Conservation (phyloP, 2,888 invertebrate genomes). For the Caradrina kadenii region DNA sequence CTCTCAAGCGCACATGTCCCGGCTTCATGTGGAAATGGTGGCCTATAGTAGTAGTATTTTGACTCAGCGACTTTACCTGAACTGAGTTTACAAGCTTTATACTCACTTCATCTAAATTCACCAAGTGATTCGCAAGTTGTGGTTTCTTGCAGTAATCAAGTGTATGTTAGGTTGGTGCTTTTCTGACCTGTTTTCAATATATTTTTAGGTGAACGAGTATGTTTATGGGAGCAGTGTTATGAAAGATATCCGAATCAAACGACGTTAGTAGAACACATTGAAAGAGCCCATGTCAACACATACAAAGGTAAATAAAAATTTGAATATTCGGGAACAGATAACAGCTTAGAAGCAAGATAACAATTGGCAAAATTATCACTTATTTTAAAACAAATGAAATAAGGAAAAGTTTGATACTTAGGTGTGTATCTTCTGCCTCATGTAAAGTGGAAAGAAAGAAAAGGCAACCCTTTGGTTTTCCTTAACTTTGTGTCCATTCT, state of each 20-base stretch:
- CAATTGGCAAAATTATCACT: neutral
- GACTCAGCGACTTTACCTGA: no score
- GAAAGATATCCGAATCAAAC: conserved; percentile 94
- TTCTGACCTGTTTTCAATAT: neutral
- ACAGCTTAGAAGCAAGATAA: conserved; percentile 2
- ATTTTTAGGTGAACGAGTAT: conserved; percentile 88
- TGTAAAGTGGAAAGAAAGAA: no score
- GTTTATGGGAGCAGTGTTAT: conserved; percentile 97
- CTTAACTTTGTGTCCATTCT: no score
- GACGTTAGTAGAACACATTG: conserved; percentile 95
- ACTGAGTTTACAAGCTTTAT: neutral
- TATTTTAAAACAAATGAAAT: neutral
- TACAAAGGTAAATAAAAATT: conserved; percentile 92
- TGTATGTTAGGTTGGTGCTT: neutral
- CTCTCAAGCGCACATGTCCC: neutral
- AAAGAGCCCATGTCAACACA: conserved; percentile 96
- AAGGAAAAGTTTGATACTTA: neutral
- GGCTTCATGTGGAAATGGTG: neutral
- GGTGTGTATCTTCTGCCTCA: no score
- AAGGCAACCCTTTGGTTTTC: no score
- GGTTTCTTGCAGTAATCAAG: neutral
- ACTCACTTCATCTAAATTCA: neutral
- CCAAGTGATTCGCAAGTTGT: neutral
- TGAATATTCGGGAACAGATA: neutral
- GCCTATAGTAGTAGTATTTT: neutral